These are phyloP conservation scores for Onthophagus sagittarius DNA, from an alignment of 2,888 invertebrate species.

Conservation along the genomic window DNA sequence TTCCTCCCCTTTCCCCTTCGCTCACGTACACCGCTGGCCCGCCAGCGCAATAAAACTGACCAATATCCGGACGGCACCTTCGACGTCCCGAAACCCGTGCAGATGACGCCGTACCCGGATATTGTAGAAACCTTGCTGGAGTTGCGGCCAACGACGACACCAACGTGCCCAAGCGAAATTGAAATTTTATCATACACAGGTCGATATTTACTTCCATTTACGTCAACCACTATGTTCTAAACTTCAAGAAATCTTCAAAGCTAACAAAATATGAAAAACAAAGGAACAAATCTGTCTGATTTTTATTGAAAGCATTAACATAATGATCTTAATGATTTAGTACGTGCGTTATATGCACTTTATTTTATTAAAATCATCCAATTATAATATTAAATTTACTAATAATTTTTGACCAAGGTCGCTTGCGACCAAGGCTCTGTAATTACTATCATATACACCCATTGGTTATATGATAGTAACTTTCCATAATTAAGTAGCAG, in stretches of 20 bases:
- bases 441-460: too few relatives aligned
- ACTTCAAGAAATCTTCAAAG: not conserved
- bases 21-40: slow-evolving; percentile 38
- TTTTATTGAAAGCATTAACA: too few relatives aligned
- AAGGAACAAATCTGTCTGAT: too few relatives aligned
- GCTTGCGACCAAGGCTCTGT: too few relatives aligned
- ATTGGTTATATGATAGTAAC: too few relatives aligned
- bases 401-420: too few relatives aligned
- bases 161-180: not conserved
- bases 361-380: too few relatives aligned
- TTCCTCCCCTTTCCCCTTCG: slow-evolving; percentile 37
- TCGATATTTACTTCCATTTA: not conserved
- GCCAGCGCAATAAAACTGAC: slow-evolving; percentile 49
- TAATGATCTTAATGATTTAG: too few relatives aligned
- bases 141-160: not conserved
- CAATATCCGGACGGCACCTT: slow-evolving; percentile 47
- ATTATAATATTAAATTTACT: too few relatives aligned
- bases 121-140: slow-evolving; percentile 23
- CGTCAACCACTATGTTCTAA: not conserved
- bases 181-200: not conserved
- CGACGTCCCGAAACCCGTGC: slow-evolving; percentile 27
- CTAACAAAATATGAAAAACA: too few relatives aligned
- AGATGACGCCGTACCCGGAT: slow-evolving; percentile 42
- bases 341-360: too few relatives aligned
- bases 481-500: too few relatives aligned